Conservation (phyloP, 2,888 invertebrate species). For the Sinodicranocentrus sp. region DNA sequence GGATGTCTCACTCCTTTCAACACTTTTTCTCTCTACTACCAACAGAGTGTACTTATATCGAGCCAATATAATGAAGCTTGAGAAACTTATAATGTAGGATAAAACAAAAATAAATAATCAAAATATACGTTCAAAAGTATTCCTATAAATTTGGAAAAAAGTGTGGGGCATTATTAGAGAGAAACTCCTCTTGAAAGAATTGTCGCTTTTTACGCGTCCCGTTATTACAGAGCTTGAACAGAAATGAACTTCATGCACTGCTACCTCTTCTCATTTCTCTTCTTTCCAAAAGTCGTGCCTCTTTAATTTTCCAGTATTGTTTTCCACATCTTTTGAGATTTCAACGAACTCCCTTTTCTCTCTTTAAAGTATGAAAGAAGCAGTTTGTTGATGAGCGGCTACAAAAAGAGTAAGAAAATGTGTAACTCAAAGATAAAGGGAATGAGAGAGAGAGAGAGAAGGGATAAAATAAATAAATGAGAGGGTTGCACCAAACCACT, state of each 20-base stretch:
- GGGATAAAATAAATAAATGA: conserved; percentile 26
- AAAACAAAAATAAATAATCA: background rate
- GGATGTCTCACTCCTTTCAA: background rate
- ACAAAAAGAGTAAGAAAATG: conserved; percentile 22
- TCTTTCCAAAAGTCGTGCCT: too few relatives aligned
- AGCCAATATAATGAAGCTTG: background rate
- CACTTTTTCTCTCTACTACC: background rate
- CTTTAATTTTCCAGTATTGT: conserved; percentile 6
- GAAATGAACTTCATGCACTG: too few relatives aligned
- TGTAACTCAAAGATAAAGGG: conserved; percentile 42
- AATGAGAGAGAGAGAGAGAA: conserved; percentile 36
- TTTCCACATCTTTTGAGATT: background rate
- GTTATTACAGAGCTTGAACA: too few relatives aligned
- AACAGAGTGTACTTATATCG: background rate
- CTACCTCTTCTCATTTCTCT: too few relatives aligned
- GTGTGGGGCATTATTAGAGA: too few relatives aligned
- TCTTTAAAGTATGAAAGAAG: background rate
- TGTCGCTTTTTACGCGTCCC: too few relatives aligned
- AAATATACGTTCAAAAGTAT: background rate
- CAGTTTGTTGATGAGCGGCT: conserved; percentile 37
- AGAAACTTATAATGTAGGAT: background rate
- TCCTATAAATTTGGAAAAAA: background rate
- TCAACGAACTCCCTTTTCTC: too few relatives aligned
- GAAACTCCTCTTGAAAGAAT: too few relatives aligned
- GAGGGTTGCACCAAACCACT: conserved; percentile 38